Percentiles rank a stretch among this genome's conserved stretches.
These are phyloP conservation scores for Onychomys arenicola DNA, from an alignment of 2,797 vertebrate genomes.

Conservation along the genomic window DNA sequence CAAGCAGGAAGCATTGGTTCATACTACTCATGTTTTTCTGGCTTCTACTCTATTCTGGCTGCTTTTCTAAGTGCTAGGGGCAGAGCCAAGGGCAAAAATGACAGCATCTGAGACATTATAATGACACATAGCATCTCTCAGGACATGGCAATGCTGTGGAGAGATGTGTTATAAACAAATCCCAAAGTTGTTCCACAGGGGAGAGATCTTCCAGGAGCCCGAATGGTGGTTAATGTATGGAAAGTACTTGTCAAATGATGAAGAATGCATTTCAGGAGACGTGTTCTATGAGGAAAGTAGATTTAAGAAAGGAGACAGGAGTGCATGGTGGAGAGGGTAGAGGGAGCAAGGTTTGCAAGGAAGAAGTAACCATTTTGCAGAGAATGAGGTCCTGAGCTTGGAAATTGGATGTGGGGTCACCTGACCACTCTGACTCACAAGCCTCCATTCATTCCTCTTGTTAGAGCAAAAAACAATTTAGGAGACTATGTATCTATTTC, in stretches of 20 bases:
- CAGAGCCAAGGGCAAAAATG: background rate
- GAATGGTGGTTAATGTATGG: fast-evolving
- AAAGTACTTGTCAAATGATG: background rate
- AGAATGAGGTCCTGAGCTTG: background rate
- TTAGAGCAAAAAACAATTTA: background rate
- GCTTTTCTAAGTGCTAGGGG: background rate
- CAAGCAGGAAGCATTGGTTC: background rate
- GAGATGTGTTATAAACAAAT: background rate
- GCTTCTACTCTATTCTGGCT: background rate
- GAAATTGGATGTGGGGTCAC: background rate
- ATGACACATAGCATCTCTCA: background rate
- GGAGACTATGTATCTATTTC: background rate
- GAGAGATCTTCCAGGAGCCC: background rate
- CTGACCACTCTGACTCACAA: background rate
- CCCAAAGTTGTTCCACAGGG: fast-evolving
- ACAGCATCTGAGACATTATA: background rate
- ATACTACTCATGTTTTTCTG: background rate
- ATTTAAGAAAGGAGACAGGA: background rate
- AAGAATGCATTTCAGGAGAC: background rate
- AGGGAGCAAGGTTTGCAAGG: background rate
- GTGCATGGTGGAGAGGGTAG: background rate
- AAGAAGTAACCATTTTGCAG: background rate
- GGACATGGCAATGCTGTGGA: too few species aligned
- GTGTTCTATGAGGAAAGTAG: background rate
- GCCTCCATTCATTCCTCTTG: background rate